Evolutionary conservation across 2,888 invertebrate genomes (phyloP).

Genomic region (Aleiodes testaceus): DNA sequence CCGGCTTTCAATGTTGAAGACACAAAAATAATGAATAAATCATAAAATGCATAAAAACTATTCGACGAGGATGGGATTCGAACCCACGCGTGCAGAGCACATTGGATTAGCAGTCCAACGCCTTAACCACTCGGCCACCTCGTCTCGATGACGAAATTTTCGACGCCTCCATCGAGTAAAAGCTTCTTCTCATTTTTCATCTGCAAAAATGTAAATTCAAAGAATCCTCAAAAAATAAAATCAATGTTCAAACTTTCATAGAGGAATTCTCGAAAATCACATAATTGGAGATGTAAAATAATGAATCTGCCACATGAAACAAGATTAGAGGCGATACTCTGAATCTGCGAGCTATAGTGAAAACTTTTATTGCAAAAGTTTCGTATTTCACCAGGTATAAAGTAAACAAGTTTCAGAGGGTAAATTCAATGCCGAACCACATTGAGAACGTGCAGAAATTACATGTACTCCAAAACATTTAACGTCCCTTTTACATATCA

Average conservation of each 20-base stretch:
- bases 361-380: slow-evolving; percentile 58
- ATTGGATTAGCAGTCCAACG: slow-evolving; percentile 74
- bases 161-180: neutral
- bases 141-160: slow-evolving; percentile 32
- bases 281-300: neutral
- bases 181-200: neutral
- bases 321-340: slow-evolving; percentile 12
- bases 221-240: neutral
- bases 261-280: neutral
- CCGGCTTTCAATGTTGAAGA: too few relatives aligned
- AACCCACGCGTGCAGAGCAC: slow-evolving; percentile 74
- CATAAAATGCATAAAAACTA: neutral
- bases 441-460: slow-evolving; percentile 8
- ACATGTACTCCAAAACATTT: neutral
- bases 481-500: slow-evolving; percentile 25
- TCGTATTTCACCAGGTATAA: slow-evolving; percentile 31
- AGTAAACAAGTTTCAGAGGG: neutral
- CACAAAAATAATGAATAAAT: neutral
- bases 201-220: neutral
- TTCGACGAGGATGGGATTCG: slow-evolving; percentile 73
- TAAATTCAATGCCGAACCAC: slow-evolving; percentile 13
- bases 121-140: slow-evolving; percentile 74
- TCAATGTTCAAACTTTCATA: neutral
- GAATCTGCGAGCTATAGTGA: slow-evolving; percentile 37
- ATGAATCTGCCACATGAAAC: neutral